These are phyloP conservation scores for Stegophylla sp. DNA, from an alignment of 2,888 invertebrate genomes.

Conservation along the genomic window DNA sequence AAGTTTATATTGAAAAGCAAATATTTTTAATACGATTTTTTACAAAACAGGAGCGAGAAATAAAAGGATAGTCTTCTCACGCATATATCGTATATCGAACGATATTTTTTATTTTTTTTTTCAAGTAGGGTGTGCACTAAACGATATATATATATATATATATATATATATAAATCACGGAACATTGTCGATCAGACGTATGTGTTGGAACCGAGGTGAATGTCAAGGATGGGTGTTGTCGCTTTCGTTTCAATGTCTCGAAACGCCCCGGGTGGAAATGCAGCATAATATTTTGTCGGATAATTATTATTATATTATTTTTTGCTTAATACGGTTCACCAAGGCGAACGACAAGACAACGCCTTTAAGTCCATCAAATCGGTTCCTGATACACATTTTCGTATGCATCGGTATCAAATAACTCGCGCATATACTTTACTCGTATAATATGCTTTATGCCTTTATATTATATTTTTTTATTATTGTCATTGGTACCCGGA, in stretches of 20 bases:
- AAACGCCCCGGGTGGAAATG: slow-evolving; percentile 41
- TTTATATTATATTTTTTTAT: too few species aligned
- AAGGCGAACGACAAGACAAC: slow-evolving; percentile 65
- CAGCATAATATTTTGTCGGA: background rate
- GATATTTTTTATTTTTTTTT: background rate
- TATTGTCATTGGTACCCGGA: too few species aligned
- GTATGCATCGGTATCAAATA: too few species aligned
- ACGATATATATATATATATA: background rate
- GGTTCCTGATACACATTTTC: background rate
- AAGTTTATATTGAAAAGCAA: background rate
- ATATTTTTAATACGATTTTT: background rate
- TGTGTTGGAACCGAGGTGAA: slow-evolving; percentile 27
- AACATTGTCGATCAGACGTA: background rate
- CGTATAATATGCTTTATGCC: too few species aligned
- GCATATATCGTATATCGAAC: background rate
- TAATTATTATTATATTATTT: background rate
- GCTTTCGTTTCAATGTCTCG: slow-evolving; percentile 40
- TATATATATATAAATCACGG: background rate
- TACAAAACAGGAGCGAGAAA: background rate
- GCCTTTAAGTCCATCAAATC: slow-evolving; percentile 63
- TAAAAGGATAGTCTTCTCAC: background rate
- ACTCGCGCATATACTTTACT: too few species aligned
- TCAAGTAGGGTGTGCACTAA: background rate
- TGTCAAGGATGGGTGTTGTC: slow-evolving; percentile 55
- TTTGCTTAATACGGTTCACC: background rate